phyloP scores from a whole-genome alignment of 1,140 invertebrate genomes.

The Nomia melanderi region DNA sequence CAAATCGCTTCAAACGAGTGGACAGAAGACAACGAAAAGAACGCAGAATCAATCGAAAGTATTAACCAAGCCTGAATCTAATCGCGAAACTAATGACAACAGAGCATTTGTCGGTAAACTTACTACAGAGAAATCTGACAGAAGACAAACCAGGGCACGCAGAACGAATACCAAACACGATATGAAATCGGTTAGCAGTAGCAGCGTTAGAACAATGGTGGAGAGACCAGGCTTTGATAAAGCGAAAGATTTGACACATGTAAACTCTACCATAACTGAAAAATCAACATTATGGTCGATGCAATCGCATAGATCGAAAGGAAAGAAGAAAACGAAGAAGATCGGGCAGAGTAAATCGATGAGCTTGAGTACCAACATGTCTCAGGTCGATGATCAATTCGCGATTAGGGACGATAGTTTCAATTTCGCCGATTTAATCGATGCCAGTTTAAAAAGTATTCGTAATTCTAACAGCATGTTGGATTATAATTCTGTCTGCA shows the following conservation, averaged over 20 bases:
- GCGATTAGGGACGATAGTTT: conserved; percentile 17
- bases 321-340: conserved; percentile 13
- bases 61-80: background rate
- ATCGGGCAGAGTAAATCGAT: conserved; percentile 38
- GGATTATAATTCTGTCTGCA: conserved; percentile 45
- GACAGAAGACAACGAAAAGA: background rate
- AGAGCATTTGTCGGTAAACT: background rate
- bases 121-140: background rate
- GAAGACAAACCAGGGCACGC: background rate
- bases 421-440: conserved; percentile 54
- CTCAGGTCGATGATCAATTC: background rate
- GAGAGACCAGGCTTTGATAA: background rate
- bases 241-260: background rate
- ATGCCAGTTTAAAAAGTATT: conserved; percentile 54
- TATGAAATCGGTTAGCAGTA: background rate
- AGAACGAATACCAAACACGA: background rate
- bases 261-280: background rate
- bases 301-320: background rate
- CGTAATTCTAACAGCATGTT: conserved; percentile 50
- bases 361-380: conserved; percentile 35
- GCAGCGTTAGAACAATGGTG: background rate
- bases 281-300: background rate
- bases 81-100: background rate
- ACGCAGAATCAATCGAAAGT: background rate
- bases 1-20: background rate